Evolutionary conservation across 2,797 vertebrate genomes (phyloP), one percentile per base, ranked within the genome.

Genomic region (Gymnocypris eckloni): DNA sequence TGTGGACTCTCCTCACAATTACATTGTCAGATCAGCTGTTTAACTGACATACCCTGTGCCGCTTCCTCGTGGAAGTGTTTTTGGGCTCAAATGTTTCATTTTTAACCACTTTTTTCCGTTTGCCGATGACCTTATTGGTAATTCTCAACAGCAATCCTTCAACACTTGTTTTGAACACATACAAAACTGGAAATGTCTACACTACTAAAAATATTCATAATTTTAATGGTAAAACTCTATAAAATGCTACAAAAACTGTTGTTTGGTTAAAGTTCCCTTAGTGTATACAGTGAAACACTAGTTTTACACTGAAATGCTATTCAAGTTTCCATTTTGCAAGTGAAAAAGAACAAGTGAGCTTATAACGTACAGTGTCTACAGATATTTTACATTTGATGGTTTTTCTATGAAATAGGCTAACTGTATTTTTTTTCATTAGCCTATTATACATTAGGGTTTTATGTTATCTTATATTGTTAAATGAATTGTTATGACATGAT

Each of bases 1-100:
- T 78, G 88, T 85, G 87, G 82, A 69, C 50, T 77, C 52, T 79
- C 41, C 73, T 78, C 48, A 28, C 39, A 75, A 37, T 45, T 37
- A 45, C 25, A 79, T 33, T 8, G 64, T 71, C 11, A 37, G 12
- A 87, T 77, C 67, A 66, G 25, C 50, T 71, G 43, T 43, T 59
- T 56, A 70, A 84, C 43, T 28, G 25, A 52, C 50, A 77, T 39
- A 67, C 20, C 56, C 22, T 64, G 33, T 79, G 13, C 15, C 45
- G 76, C 45, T 52, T 78, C 41, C 67, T 72, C 70, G n/a, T 79
- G 45, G 18, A 67, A 45, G 25, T 48, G 12, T 11, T 72, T 64
- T 37, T 66, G 18, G 43, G 43, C 37, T 75, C 28, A 43, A 25
- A 11, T 39, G 82, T 33, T 16, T 84, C 0, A 77, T 69, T 69